Base-by-base conservation (phyloP, 2,797 vertebrate genomes). In the Anableps anableps region DNA sequence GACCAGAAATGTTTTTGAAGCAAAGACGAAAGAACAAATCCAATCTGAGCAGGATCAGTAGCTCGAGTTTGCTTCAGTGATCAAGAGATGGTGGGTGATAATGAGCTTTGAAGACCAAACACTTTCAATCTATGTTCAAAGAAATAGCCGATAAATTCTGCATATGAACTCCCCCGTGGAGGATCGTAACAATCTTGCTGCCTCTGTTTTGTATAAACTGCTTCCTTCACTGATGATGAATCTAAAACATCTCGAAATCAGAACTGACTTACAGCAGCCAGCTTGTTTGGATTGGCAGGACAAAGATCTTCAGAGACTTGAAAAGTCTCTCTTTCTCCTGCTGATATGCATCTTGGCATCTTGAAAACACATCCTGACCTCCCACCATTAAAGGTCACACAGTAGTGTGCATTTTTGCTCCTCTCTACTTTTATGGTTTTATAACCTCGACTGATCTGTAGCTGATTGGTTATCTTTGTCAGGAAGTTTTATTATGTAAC, bases 61-160 rank as follows among this genome's bases (percentile, higher is more conserved):
- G 31, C 17, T 82, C 78, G 68, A 53, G 50, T 73, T 79, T 80
- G 64, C 38, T 79, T 26, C 38, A 31, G 2, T 73, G 38, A 85
- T 73, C 68, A 81, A 79, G 76, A 38, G 23, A 50, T 71, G 76
- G n/a, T n/a, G n/a, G n/a, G 41, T 5, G 74, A 82, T 87, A 84
- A 87, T 51, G 45, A 87, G 19, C 70, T 60, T 64, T 78, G 80
- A 50, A 77, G 88, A 74, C 80, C 4, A 53, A 82, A 79, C 16
- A 70, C 82, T 93, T 90, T 93, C 45, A 93, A 91, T 88, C 86
- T 83, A 1, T 74, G 41, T 89, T 92, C 86, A 93, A 90, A 93
- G 82, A 87, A 72, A 55, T 41, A 7, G 8, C 45, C 76, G 89
- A 93, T 93, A 92, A 92, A 83, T 23, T 62, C 60, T 48, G 16